phyloP scores from a whole-genome alignment of 2,888 invertebrate species.

The Plagiodera versicolora region DNA sequence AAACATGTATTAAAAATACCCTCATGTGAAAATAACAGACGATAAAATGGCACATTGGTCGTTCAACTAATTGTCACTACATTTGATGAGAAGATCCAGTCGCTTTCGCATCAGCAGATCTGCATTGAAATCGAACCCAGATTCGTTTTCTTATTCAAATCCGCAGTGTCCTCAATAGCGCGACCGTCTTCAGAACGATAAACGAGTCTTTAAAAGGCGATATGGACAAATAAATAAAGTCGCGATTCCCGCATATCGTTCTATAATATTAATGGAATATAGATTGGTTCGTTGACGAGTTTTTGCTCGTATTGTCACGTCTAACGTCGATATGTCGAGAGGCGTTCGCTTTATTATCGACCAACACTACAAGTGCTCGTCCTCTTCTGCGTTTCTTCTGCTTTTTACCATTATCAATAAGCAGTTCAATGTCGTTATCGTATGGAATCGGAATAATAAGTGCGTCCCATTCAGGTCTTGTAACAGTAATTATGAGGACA shows the following conservation, averaged over 20 bases:
- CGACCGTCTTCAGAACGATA: not conserved
- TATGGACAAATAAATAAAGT: constrained; percentile 34
- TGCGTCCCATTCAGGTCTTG: constrained; percentile 5
- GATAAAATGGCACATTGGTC: too few relatives aligned
- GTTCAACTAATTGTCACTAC: not conserved
- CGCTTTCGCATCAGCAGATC: not conserved
- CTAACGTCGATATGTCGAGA: constrained; percentile 36
- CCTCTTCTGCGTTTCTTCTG: constrained; percentile 14
- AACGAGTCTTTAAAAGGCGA: constrained; percentile 37
- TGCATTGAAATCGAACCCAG: not conserved
- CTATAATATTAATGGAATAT: constrained; percentile 50
- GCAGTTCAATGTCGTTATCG: constrained; percentile 21
- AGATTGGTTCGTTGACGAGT: constrained; percentile 51
- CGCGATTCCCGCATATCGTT: constrained; percentile 22
- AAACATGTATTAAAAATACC: too few relatives aligned
- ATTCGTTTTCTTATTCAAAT: not conserved
- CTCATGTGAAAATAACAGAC: too few relatives aligned
- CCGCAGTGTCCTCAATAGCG: not conserved
- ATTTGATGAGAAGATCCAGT: too few relatives aligned
- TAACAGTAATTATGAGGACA: constrained; percentile 6
- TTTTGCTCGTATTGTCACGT: constrained; percentile 44
- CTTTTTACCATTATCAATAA: not conserved
- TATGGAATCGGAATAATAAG: constrained; percentile 25
- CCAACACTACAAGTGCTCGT: constrained; percentile 32
- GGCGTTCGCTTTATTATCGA: constrained; percentile 39